Evolutionary conservation across 2,797 vertebrate species (phyloP).

Genomic region (Dendrocincla fuliginosa): DNA sequence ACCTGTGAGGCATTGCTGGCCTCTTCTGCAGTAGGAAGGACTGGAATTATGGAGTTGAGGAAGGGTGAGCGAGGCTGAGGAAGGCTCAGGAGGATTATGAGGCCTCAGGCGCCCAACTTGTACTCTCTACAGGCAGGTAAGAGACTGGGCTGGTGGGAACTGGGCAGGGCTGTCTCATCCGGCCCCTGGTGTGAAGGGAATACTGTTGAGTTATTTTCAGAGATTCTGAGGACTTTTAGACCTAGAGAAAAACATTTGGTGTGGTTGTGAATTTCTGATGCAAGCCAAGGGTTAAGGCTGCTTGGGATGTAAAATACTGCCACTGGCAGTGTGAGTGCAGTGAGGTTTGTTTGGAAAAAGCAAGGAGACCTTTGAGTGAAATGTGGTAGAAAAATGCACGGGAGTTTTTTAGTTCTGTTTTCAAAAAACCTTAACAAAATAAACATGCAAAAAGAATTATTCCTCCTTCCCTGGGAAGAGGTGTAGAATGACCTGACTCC

Average conservation of each 20-base stretch:
- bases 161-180: not conserved
- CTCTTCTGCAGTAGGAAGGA: rapidly evolving
- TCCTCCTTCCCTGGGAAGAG: not conserved
- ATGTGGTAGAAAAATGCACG: not conserved
- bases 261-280: not conserved
- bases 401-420: not conserved
- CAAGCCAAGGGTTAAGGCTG: rapidly evolving
- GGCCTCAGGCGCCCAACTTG: rapidly evolving
- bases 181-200: not conserved
- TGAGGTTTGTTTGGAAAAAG: not conserved
- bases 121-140: rapidly evolving
- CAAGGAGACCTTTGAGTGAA: not conserved
- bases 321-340: not conserved
- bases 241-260: rapidly evolving
- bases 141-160: not conserved
- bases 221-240: not conserved
- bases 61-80: rapidly evolving
- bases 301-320: not conserved
- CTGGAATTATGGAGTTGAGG: rapidly evolving
- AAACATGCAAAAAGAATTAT: not conserved
- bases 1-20: rapidly evolving
- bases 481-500: not conserved
- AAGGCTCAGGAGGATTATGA: not conserved
- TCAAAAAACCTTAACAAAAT: not conserved
- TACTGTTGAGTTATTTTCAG: rapidly evolving